These are phyloP conservation scores for Pammene fasciana DNA, from an alignment of 2,888 invertebrate species.

Conservation along the genomic window DNA sequence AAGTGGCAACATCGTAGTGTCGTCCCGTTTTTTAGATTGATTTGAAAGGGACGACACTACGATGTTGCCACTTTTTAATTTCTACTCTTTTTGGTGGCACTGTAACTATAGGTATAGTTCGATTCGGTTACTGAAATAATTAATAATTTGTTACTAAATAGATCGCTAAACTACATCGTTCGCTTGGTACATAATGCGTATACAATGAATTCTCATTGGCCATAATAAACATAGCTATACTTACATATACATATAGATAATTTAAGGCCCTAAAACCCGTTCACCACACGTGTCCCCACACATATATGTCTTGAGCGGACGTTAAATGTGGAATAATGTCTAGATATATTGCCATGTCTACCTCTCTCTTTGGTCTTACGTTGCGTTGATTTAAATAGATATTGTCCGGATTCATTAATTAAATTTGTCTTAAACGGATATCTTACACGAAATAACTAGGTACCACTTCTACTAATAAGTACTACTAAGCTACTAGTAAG, in stretches of 20 bases:
- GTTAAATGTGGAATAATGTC: slow-evolving; percentile 1
- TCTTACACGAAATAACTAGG: no score
- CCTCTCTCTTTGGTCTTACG: slow-evolving; percentile 33
- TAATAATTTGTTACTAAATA: no score
- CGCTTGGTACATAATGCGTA: background rate
- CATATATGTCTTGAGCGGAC: background rate
- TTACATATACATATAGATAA: background rate
- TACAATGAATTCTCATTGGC: background rate
- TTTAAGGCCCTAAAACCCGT: slow-evolving; percentile 27
- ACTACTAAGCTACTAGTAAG: no score
- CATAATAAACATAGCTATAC: background rate
- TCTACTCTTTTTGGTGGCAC: no score
- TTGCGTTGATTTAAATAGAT: background rate
- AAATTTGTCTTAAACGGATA: background rate
- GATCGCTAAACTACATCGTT: no score
- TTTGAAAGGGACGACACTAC: no score
- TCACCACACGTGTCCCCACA: slow-evolving; percentile 21
- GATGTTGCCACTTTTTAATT: no score
- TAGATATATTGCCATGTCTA: slow-evolving; percentile 17
- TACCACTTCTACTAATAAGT: no score
- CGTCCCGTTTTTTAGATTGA: no score
- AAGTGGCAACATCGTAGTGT: no score
- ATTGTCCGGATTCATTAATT: slow-evolving; percentile 5
- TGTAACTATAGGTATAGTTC: no score
- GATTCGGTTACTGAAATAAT: no score